Percentiles rank a stretch among this genome's conserved stretches.
These are phyloP conservation scores for Listrodromus nycthemerus DNA, from an alignment of 2,888 invertebrate genomes.

Conservation along the genomic window DNA sequence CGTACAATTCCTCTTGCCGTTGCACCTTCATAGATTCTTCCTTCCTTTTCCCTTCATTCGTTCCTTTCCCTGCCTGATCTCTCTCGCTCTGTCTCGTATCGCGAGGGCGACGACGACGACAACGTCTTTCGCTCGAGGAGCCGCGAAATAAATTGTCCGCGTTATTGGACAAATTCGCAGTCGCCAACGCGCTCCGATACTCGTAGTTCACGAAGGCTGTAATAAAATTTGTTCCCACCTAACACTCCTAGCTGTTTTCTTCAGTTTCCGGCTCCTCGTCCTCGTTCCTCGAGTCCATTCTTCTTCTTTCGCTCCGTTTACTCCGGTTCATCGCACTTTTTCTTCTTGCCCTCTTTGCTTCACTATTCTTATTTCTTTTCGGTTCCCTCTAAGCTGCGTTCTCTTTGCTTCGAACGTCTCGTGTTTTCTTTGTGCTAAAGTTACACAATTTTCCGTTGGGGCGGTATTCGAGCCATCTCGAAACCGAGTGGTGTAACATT, in stretches of 20 bases:
- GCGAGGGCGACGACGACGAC: background rate
- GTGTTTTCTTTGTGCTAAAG: constrained; percentile 24
- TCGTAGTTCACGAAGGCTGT: constrained; percentile 62
- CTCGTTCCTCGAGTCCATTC: constrained; percentile 41
- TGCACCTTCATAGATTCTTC: constrained; percentile 16
- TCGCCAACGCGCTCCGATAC: constrained; percentile 65
- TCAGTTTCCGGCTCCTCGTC: constrained; percentile 21
- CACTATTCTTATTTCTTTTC: constrained; percentile 1
- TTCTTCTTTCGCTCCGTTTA: constrained; percentile 59
- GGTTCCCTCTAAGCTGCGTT: background rate
- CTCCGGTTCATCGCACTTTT: constrained; percentile 36
- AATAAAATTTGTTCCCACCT: constrained; percentile 69
- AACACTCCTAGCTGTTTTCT: constrained; percentile 40
- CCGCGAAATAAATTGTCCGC: constrained; percentile 70
- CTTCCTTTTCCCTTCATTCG: constrained; percentile 11
- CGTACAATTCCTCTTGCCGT: constrained; percentile 42
- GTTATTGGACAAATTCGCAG: constrained; percentile 73
- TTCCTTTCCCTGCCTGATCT: background rate
- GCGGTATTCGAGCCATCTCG: background rate
- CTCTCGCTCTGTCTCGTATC: constrained; percentile 24
- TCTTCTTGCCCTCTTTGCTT: constrained; percentile 1
- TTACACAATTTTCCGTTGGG: constrained; percentile 10
- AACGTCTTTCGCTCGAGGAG: constrained; percentile 48
- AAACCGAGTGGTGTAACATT: constrained; percentile 4
- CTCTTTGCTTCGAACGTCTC: background rate